Conservation (phyloP, 1,140 invertebrate species). For the Melipona quadrifasciata region DNA sequence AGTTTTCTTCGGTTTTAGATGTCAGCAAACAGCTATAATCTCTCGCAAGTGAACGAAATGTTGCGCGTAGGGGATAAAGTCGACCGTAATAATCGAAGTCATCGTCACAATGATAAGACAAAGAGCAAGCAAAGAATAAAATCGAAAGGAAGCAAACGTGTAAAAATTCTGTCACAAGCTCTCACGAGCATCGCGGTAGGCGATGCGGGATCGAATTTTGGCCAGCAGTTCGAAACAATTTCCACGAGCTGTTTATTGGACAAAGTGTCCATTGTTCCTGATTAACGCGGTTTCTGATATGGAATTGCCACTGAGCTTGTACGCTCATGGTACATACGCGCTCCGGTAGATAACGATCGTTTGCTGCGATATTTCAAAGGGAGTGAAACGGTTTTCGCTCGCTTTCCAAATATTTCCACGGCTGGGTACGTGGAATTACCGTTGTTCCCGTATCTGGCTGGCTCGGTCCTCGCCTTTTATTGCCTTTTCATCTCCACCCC, state of each 20-base stretch:
- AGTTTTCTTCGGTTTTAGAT: too few species aligned
- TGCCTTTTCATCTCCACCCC: constrained; percentile 4
- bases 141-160: background rate
- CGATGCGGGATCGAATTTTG: background rate
- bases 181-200: background rate
- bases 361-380: constrained; percentile 16
- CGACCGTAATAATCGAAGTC: too few species aligned
- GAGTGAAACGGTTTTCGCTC: background rate
- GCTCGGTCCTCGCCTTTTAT: constrained; percentile 20
- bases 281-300: constrained; percentile 7
- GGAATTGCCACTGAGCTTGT: background rate
- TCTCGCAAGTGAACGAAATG: too few species aligned
- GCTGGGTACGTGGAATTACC: background rate
- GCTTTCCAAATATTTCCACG: constrained; percentile 27
- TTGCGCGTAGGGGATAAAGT: too few species aligned
- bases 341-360: background rate
- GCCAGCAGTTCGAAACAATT: background rate
- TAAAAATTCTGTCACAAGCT: background rate
- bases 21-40: too few species aligned
- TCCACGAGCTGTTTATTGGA: constrained; percentile 9
- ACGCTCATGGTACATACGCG: background rate
- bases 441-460: background rate
- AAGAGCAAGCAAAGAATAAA: background rate
- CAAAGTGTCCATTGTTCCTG: constrained; percentile 50
- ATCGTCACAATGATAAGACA: too few species aligned